Conservation (phyloP, 2,113 vertebrate genomes). For the Suricata suricatta region DNA sequence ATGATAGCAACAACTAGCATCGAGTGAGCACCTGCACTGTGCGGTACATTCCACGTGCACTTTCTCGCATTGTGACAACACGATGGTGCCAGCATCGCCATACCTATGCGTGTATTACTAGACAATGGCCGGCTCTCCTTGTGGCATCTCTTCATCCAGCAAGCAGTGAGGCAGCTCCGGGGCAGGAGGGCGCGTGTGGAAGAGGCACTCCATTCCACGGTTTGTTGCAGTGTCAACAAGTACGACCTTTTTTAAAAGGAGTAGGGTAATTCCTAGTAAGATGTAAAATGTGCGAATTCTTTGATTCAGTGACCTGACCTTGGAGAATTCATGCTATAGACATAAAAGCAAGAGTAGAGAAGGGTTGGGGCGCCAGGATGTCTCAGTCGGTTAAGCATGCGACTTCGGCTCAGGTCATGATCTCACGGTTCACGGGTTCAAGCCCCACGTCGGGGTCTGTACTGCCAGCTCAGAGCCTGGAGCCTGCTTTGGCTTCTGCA, state of each 20-base stretch:
- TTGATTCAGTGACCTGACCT: not conserved
- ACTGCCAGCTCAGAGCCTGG: too few species aligned
- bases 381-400: too few species aligned
- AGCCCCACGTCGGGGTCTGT: too few species aligned
- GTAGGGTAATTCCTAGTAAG: not conserved
- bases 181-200: too few species aligned
- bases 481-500: too few species aligned
- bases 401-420: too few species aligned
- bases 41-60: not conserved
- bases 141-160: not conserved
- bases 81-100: not conserved
- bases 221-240: not conserved
- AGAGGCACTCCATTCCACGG: not conserved
- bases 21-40: not conserved
- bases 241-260: not conserved
- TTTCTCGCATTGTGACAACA: not conserved
- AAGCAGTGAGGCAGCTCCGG: not conserved
- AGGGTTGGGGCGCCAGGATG: not conserved
- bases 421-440: too few species aligned
- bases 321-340: not conserved
- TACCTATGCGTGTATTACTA: not conserved
- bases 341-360: not conserved
- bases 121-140: not conserved
- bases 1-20: not conserved
- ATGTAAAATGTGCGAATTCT: not conserved